phyloP scores from a whole-genome alignment of 2,113 vertebrate genomes.

The Leptosomus discolor region DNA sequence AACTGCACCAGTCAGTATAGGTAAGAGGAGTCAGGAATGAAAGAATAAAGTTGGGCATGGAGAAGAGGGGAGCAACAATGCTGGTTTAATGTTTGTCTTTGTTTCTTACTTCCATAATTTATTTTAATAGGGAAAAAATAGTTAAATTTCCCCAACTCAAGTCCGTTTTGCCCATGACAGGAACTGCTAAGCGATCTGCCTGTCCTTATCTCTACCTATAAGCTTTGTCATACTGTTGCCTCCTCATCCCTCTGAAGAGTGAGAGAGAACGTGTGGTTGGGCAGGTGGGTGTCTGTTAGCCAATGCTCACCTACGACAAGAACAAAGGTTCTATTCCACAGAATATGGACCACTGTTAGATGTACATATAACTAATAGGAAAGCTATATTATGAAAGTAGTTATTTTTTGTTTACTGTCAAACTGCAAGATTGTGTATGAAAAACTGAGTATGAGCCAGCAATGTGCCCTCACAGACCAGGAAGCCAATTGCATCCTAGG shows the following conservation, averaged over 20 bases:
- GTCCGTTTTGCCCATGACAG: neutral
- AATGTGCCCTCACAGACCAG: too few species aligned
- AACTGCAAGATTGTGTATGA: too few species aligned
- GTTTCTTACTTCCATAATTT: neutral
- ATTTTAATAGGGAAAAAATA: neutral
- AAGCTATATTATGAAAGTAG: neutral
- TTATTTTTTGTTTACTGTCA: neutral
- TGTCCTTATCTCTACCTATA: neutral
- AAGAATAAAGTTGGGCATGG: neutral
- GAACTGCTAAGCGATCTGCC: neutral
- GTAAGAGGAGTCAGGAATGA: neutral
- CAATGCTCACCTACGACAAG: neutral
- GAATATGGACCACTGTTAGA: neutral
- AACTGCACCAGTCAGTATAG: rapidly evolving
- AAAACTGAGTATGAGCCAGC: too few species aligned
- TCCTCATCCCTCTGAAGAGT: neutral
- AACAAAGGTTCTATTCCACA: neutral
- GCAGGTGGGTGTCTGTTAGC: neutral
- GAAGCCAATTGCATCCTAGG: too few species aligned
- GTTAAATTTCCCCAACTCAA: neutral
- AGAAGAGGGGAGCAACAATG: neutral
- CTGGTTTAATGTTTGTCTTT: neutral
- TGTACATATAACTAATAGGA: neutral
- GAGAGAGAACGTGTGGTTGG: rapidly evolving
- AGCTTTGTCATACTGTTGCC: neutral